Percentiles rank a stretch among this genome's conserved stretches.
Evolutionary conservation across 2,113 vertebrate genomes (phyloP).

Genomic region (Echinops telfairi): DNA sequence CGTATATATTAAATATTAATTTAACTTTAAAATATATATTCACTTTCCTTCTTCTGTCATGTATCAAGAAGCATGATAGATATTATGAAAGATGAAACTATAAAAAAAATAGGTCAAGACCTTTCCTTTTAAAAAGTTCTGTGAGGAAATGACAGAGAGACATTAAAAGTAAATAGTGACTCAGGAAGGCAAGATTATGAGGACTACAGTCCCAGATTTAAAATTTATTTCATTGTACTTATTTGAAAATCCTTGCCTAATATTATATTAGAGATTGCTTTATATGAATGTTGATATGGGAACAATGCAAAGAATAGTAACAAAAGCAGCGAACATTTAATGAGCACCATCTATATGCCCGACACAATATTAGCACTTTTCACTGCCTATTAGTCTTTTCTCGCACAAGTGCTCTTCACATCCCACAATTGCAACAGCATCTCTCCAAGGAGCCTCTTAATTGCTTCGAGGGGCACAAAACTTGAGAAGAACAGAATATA

Average conservation of each 20-base stretch:
- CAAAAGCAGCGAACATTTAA: not conserved
- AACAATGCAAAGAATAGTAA: not conserved
- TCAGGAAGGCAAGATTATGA: not conserved
- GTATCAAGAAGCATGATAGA: not conserved
- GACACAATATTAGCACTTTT: not conserved
- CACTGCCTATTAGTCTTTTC: not conserved
- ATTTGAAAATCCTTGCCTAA: not conserved
- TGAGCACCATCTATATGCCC: not conserved
- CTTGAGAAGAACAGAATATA: not conserved
- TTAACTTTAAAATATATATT: not conserved
- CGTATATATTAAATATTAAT: constrained; percentile 31
- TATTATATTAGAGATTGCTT: not conserved
- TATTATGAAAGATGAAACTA: not conserved
- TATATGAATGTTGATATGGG: not conserved
- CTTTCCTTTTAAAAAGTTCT: not conserved
- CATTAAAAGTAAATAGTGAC: not conserved
- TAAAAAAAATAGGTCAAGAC: not conserved
- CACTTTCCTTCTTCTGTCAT: constrained; percentile 9
- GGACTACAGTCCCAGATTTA: not conserved
- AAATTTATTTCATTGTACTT: not conserved
- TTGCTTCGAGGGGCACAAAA: not conserved
- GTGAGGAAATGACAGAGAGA: not conserved
- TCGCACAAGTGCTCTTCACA: not conserved
- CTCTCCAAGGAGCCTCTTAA: constrained; percentile 6
- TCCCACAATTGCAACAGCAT: not conserved